These are phyloP conservation scores for Epinotia nisella DNA, from an alignment of 2,888 invertebrate species.

Conservation along the genomic window DNA sequence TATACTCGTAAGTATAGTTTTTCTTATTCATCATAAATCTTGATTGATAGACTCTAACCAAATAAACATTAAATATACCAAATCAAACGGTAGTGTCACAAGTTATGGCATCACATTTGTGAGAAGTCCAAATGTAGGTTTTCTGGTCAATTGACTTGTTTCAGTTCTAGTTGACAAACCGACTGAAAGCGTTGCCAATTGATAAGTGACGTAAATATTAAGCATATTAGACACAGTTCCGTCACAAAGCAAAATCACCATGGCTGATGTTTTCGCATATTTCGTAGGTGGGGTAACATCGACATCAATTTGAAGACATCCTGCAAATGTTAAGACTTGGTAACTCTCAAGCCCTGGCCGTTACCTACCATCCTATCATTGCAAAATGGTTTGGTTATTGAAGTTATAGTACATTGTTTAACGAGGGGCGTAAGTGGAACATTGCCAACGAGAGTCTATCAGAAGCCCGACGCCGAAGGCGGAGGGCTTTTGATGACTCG, in stretches of 20 bases:
- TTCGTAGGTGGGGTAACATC: neutral
- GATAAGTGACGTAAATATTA: constrained; percentile 40
- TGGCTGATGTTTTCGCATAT: neutral
- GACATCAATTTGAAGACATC: neutral
- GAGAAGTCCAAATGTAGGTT: constrained; percentile 40
- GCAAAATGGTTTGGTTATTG: too few relatives aligned
- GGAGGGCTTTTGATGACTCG: too few relatives aligned
- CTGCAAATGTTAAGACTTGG: too few relatives aligned
- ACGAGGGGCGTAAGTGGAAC: too few relatives aligned
- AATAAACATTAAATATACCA: neutral
- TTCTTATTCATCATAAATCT: too few relatives aligned
- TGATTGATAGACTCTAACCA: too few relatives aligned
- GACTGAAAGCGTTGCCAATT: constrained; percentile 37
- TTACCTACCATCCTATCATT: too few relatives aligned
- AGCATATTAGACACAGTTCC: constrained; percentile 19
- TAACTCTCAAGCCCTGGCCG: too few relatives aligned
- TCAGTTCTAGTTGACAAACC: constrained; percentile 41
- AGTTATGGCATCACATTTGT: constrained; percentile 26
- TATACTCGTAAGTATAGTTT: too few relatives aligned
- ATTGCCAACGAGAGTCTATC: too few relatives aligned
- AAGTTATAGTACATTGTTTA: too few relatives aligned
- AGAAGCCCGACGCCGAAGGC: too few relatives aligned
- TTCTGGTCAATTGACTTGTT: constrained; percentile 40
- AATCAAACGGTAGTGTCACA: neutral
- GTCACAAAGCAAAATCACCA: constrained; percentile 27